phyloP scores from a whole-genome alignment of 2,888 invertebrate species.

The Ctena decussata region DNA sequence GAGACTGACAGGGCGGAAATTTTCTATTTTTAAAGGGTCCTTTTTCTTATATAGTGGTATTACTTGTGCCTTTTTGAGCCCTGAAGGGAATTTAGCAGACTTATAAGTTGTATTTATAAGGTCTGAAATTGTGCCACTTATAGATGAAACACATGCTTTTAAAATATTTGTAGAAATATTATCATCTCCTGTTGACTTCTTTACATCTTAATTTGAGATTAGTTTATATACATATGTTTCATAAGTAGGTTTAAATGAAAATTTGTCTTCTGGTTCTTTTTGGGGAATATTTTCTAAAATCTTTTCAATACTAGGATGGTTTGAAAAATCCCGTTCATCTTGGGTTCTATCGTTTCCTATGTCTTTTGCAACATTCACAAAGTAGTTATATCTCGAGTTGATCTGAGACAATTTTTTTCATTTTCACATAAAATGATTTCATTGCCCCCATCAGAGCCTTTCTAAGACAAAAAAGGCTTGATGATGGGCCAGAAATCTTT shows the following conservation, averaged over 20 bases:
- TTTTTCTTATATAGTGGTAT: background rate
- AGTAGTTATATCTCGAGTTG: background rate
- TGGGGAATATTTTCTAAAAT: background rate
- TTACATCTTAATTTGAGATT: background rate
- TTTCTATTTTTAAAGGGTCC: background rate
- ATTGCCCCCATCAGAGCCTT: background rate
- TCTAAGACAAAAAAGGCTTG: background rate
- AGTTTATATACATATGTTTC: background rate
- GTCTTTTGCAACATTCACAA: background rate
- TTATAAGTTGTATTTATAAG: background rate
- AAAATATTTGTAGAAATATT: background rate
- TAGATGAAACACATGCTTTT: background rate
- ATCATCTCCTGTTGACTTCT: background rate
- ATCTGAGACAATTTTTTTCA: background rate
- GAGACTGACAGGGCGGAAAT: background rate
- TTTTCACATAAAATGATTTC: background rate
- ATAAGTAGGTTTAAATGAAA: background rate
- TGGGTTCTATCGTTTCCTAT: background rate
- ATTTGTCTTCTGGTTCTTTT: background rate
- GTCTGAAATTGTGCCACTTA: background rate
- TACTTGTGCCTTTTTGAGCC: background rate
- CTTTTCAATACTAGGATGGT: background rate
- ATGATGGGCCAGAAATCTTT: background rate
- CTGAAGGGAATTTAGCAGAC: background rate
- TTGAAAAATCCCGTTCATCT: background rate